Conservation (phyloP, 2,888 invertebrate species). For the Sesia apiformis region DNA sequence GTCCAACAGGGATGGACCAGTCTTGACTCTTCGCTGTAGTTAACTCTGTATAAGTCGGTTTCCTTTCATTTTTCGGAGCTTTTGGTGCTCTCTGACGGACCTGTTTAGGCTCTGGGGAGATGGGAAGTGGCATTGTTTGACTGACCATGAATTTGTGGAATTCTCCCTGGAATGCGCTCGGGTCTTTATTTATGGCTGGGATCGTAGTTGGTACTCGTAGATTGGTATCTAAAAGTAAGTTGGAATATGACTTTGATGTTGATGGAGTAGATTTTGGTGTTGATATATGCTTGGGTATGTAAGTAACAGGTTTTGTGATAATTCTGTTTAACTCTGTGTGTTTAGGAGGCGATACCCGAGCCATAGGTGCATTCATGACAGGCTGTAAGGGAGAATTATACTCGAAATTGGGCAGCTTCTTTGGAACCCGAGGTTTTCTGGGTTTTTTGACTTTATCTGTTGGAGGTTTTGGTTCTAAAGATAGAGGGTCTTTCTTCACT, state of each 20-base stretch:
- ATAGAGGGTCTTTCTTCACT: conserved; percentile 16
- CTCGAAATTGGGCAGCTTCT: conserved; percentile 26
- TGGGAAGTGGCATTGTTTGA: conserved; percentile 6
- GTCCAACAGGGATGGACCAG: conserved; percentile 42
- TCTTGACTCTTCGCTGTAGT: conserved; percentile 15
- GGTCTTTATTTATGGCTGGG: conserved; percentile 49
- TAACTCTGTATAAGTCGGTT: too few relatives aligned
- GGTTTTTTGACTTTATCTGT: conserved; percentile 41
- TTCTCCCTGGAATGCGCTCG: conserved; percentile 56
- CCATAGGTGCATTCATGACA: conserved; percentile 25
- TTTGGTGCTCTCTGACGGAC: not conserved
- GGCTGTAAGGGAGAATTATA: conserved; percentile 46
- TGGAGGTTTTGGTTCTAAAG: conserved; percentile 14
- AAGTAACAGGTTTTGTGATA: too few relatives aligned
- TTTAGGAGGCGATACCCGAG: conserved; percentile 15
- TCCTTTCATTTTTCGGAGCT: not conserved
- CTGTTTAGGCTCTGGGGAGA: not conserved
- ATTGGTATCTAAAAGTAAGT: conserved; percentile 18
- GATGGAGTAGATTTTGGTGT: conserved; percentile 1
- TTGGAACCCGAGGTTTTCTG: conserved; percentile 45
- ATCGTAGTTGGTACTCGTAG: conserved; percentile 33
- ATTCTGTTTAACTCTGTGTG: conserved; percentile 1
- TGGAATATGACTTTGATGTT: conserved; percentile 2
- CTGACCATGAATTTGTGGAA: conserved; percentile 54
- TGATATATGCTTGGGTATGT: not conserved